A percentile compares a stretch with the other conserved stretches of the same genome.
Evolutionary conservation across 2,797 vertebrate species (phyloP).

Genomic region (Liparis tanakae): DNA sequence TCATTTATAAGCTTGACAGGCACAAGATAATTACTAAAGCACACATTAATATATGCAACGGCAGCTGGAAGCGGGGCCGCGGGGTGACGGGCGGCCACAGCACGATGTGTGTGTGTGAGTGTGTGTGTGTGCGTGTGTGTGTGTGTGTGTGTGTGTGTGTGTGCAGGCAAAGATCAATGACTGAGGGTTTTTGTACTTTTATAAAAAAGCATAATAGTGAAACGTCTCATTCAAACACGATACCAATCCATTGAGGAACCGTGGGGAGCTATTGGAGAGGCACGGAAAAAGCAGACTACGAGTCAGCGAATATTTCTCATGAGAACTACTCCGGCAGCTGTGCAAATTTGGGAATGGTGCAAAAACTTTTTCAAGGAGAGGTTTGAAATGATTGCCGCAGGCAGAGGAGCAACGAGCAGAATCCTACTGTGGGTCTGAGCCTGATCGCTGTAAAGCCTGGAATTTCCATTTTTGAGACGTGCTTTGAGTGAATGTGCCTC

Average conservation of each 20-base stretch:
- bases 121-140: constrained; percentile 8
- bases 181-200: not conserved
- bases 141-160: not conserved
- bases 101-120: constrained; percentile 17
- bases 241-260: not conserved
- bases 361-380: not conserved
- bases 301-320: not conserved
- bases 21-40: constrained; percentile 81
- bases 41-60: constrained; percentile 66
- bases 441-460: not conserved
- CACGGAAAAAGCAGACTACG: not conserved
- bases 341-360: not conserved
- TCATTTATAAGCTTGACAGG: constrained; percentile 80
- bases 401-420: not conserved
- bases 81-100: constrained; percentile 51
- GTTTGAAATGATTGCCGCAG: not conserved
- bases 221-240: constrained; percentile 22
- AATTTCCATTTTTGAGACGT: not conserved
- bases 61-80: constrained; percentile 56
- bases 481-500: not conserved
- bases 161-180: constrained; percentile 21
- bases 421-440: not conserved
- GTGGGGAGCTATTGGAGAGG: not conserved
- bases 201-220: constrained; percentile 13
- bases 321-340: not conserved